Evolutionary conservation across 92 coral and sea anemone species (phyloP).

Genomic region (Porites rus): DNA sequence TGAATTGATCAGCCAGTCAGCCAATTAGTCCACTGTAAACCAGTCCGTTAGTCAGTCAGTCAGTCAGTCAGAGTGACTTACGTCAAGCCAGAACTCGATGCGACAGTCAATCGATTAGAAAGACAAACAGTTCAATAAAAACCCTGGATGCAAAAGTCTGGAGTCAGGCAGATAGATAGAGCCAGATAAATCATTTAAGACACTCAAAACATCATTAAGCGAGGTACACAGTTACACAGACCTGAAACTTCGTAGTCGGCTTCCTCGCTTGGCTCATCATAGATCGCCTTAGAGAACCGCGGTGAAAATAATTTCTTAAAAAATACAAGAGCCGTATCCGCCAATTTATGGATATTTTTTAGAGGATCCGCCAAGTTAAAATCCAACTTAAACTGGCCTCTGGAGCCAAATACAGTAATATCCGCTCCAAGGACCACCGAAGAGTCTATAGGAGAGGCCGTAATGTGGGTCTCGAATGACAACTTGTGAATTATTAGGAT

Average conservation of each 20-base stretch:
- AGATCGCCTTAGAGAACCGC: conserved; percentile 68
- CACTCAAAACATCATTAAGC: too few relatives aligned
- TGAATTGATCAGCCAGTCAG: background rate
- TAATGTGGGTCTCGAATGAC: conserved; percentile 64
- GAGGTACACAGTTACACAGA: background rate
- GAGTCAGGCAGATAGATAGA: background rate
- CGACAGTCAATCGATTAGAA: background rate
- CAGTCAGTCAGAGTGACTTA: background rate
- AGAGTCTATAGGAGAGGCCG: conserved; percentile 65
- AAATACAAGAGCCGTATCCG: conserved; percentile 62
- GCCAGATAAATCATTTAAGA: too few relatives aligned
- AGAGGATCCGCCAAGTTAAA: conserved; percentile 75
- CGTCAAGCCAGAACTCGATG: background rate
- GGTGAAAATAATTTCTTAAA: conserved; percentile 72
- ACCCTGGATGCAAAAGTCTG: too few relatives aligned
- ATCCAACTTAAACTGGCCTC: conserved; percentile 72
- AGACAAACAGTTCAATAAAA: background rate
- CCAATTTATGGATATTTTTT: conserved; percentile 67
- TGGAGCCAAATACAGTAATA: conserved; percentile 69
- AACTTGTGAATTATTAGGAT: conserved; percentile 71
- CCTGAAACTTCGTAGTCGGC: conserved; percentile 81
- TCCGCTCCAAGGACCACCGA: conserved; percentile 75
- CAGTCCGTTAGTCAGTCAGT: background rate
- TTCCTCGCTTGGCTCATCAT: conserved; percentile 75
- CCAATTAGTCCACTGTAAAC: background rate